phyloP scores from a whole-genome alignment of 1,140 invertebrate genomes.

The Euglossa dilemma region DNA sequence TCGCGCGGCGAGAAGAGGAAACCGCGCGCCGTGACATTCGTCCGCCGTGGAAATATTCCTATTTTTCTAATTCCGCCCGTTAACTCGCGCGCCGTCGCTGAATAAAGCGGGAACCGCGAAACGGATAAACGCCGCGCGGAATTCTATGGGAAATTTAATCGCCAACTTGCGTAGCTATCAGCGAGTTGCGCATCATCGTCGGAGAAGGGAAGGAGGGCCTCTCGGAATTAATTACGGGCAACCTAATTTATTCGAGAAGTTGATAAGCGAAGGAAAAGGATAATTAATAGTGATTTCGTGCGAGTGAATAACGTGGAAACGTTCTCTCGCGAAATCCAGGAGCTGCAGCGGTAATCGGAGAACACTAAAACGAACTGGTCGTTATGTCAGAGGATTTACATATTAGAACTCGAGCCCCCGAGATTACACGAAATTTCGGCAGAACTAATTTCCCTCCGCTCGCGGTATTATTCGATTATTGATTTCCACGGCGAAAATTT shows the following conservation, averaged over 20 bases:
- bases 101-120: neutral
- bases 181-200: neutral
- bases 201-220: no score
- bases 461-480: constrained; percentile 44
- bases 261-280: constrained; percentile 4
- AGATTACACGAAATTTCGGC: constrained; percentile 60
- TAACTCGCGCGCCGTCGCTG: neutral
- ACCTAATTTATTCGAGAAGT: neutral
- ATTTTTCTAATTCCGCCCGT: neutral
- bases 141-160: neutral
- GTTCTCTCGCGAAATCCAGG: constrained; percentile 20
- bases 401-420: constrained; percentile 62
- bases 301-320: constrained; percentile 2
- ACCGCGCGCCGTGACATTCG: neutral
- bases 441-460: constrained; percentile 53
- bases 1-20: neutral
- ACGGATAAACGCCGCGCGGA: no score
- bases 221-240: neutral
- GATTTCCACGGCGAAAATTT: constrained; percentile 36
- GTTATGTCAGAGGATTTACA: constrained; percentile 63
- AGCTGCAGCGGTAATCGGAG: constrained; percentile 35
- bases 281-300: constrained; percentile 1
- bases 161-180: neutral
- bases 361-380: constrained; percentile 53
- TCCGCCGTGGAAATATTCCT: neutral